phyloP scores from a whole-genome alignment of 2,888 invertebrate genomes.

The Drosophila tanythrix region DNA sequence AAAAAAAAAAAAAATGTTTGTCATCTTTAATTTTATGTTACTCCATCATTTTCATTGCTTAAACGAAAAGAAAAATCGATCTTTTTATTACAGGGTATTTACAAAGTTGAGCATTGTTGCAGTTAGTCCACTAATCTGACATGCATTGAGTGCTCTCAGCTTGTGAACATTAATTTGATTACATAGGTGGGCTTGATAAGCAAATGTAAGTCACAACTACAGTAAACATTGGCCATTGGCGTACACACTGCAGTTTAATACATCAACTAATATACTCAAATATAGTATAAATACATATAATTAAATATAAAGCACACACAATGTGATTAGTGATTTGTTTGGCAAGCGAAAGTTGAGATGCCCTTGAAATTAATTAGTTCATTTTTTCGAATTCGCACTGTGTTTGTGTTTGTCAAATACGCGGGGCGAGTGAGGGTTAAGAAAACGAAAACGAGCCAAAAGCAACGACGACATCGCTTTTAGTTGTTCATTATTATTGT shows the following conservation, averaged over 20 bases:
- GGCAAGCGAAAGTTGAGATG: constrained; percentile 42
- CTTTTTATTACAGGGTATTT: constrained; percentile 26
- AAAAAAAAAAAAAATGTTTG: not conserved
- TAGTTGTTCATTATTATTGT: constrained; percentile 9
- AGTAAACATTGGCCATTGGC: constrained; percentile 5
- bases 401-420: constrained; percentile 53
- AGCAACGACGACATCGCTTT: constrained; percentile 35
- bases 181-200: constrained; percentile 38
- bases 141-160: constrained; percentile 29
- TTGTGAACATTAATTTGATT: constrained; percentile 40
- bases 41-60: not conserved
- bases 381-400: constrained; percentile 45
- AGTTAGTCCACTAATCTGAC: constrained; percentile 58
- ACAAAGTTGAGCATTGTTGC: not conserved
- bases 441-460: constrained; percentile 28
- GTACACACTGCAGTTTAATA: not conserved
- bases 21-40: not conserved
- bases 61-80: not conserved
- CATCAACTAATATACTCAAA: not conserved
- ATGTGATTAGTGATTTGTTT: constrained; percentile 15
- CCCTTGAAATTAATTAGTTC: constrained; percentile 69
- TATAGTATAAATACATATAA: not conserved
- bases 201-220: constrained; percentile 24
- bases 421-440: constrained; percentile 23
- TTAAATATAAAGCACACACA: not conserved